A percentile compares a stretch with the other conserved stretches of the same genome.
Conservation (phyloP, 2,113 vertebrate species). For the Phalacrocorax pelagicus region DNA sequence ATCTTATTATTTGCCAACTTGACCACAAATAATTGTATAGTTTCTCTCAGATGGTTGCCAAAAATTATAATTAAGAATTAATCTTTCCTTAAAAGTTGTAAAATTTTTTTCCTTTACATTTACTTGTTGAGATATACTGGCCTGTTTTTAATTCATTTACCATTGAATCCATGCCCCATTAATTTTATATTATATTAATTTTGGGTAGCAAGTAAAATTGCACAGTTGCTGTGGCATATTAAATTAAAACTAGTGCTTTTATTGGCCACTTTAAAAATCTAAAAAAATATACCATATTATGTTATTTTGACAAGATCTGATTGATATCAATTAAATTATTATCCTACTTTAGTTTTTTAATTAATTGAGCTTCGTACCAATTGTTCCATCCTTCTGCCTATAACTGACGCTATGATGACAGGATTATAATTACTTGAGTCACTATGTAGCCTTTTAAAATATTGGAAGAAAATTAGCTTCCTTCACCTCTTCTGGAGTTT, state of each 20-base stretch:
- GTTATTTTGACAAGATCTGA: constrained; percentile 41
- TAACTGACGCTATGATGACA: constrained; percentile 12
- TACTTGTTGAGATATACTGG: background rate
- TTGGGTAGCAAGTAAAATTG: background rate
- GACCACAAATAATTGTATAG: background rate
- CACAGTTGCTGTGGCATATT: background rate
- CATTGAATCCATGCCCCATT: background rate
- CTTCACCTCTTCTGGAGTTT: constrained; percentile 8
- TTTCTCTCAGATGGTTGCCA: background rate
- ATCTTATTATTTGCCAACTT: background rate
- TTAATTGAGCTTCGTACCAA: constrained; percentile 24
- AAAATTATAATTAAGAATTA: background rate
- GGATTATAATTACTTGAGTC: constrained; percentile 43
- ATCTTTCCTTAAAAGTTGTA: background rate
- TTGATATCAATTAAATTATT: constrained; percentile 55
- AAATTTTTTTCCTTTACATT: background rate
- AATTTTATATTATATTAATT: constrained; percentile 16
- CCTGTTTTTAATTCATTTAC: background rate
- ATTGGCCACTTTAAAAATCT: background rate
- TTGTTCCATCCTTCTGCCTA: constrained; percentile 16
- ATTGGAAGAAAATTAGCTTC: constrained; percentile 25
- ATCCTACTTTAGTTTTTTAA: constrained; percentile 28
- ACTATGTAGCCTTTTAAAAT: constrained; percentile 24
- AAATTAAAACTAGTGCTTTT: constrained; percentile 22
- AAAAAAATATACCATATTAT: background rate